A percentile compares a stretch with the other conserved stretches of the same genome.
Evolutionary conservation across 2,113 vertebrate species (phyloP).

Genomic region (Microtus ochrogaster): DNA sequence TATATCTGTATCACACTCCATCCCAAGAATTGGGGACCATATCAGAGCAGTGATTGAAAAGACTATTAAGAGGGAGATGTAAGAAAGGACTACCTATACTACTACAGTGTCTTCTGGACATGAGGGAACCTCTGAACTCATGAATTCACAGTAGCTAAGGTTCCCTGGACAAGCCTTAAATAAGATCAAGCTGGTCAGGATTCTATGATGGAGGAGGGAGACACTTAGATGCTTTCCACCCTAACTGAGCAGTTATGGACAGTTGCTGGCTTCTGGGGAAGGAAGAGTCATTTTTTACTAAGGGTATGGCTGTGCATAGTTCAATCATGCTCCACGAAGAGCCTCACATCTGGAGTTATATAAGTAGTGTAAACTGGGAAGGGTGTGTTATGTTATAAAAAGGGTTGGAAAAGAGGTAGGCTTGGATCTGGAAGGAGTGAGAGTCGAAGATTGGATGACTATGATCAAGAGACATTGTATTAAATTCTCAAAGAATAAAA

Average conservation of each 20-base stretch:
- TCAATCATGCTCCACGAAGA: background rate
- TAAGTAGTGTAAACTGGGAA: background rate
- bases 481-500: background rate
- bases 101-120: background rate
- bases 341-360: background rate
- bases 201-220: no score
- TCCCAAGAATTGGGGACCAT: background rate
- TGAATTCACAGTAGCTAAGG: background rate
- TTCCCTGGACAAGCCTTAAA: no score
- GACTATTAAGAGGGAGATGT: background rate
- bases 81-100: background rate
- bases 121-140: background rate
- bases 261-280: background rate
- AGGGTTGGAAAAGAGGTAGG: background rate
- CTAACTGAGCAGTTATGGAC: background rate
- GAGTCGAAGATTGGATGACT: background rate
- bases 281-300: background rate
- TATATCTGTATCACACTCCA: background rate
- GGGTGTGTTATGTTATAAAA: background rate
- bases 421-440: background rate
- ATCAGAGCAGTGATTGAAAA: background rate
- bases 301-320: no score
- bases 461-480: background rate
- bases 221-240: background rate
- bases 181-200: background rate